phyloP scores from a whole-genome alignment of 2,888 invertebrate species.

The Orthonychiurus folsomi region DNA sequence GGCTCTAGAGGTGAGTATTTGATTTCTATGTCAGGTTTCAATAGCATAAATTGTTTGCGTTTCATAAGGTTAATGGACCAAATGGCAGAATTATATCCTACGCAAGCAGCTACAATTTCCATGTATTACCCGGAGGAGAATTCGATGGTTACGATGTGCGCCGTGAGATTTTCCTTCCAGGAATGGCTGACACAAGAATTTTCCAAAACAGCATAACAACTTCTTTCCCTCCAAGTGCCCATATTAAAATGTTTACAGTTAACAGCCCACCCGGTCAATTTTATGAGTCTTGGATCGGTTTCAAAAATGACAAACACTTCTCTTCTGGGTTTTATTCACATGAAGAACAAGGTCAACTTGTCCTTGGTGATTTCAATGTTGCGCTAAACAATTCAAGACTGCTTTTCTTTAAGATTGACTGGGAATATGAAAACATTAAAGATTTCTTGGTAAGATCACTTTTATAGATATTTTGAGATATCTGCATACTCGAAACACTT shows the following conservation, averaged over 20 bases:
- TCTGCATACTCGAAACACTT: neutral
- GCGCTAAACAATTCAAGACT: slow-evolving; percentile 50
- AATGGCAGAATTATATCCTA: slow-evolving; percentile 7
- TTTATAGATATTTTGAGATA: too few relatives aligned
- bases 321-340: slow-evolving; percentile 31
- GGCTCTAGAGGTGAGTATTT: slow-evolving; percentile 7
- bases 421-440: slow-evolving; percentile 54
- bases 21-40: too few relatives aligned
- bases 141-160: slow-evolving; percentile 27
- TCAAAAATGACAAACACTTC: slow-evolving; percentile 29
- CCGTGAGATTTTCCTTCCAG: slow-evolving; percentile 29
- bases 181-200: slow-evolving; percentile 34
- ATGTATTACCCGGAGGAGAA: neutral
- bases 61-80: neutral
- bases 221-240: slow-evolving; percentile 26
- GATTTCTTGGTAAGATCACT: slow-evolving; percentile 40
- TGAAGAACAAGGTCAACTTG: slow-evolving; percentile 35
- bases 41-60: neutral
- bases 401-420: slow-evolving; percentile 45
- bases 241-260: slow-evolving; percentile 30
- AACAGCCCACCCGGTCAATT: slow-evolving; percentile 21
- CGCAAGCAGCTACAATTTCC: slow-evolving; percentile 10
- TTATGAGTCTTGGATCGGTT: slow-evolving; percentile 35
- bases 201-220: slow-evolving; percentile 25
- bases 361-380: slow-evolving; percentile 47